phyloP scores from a whole-genome alignment of 2,113 vertebrate genomes.

The Periophthalmus modestus region DNA sequence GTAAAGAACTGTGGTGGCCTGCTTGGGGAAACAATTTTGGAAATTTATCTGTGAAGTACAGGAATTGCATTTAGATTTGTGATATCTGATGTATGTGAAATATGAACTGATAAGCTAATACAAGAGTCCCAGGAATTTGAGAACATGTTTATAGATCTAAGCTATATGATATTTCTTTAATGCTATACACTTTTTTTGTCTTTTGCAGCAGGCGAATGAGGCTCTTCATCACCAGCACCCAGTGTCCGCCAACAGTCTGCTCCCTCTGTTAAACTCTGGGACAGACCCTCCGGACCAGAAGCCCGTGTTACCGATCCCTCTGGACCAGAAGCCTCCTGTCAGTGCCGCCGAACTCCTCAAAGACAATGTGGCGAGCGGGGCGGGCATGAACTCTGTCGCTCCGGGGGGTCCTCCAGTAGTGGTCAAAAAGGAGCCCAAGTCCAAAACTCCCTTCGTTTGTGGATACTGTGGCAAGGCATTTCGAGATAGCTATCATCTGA shows the following conservation, averaged over 20 bases:
- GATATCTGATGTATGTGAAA: no score
- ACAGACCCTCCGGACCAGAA: slow-evolving; percentile 95
- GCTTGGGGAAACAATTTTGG: no score
- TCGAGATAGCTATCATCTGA: slow-evolving; percentile 97
- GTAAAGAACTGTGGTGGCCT: no score
- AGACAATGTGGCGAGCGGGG: slow-evolving; percentile 80
- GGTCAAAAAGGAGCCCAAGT: slow-evolving; percentile 95
- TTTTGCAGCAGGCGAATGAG: slow-evolving; percentile 89
- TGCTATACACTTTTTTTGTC: neutral
- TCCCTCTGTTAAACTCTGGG: slow-evolving; percentile 92
- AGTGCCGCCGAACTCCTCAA: slow-evolving; percentile 90
- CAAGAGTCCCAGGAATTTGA: no score
- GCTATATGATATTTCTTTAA: no score
- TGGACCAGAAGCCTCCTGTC: slow-evolving; percentile 92
- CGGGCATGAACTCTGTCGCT: slow-evolving; percentile 43
- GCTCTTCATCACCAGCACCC: slow-evolving; percentile 97
- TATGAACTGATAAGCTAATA: no score
- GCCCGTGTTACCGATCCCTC: slow-evolving; percentile 90
- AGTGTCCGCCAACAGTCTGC: slow-evolving; percentile 91
- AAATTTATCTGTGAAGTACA: no score
- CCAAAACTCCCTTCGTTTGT: slow-evolving; percentile 96
- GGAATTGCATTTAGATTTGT: no score
- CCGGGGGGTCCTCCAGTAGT: slow-evolving; percentile 69
- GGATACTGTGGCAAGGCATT: slow-evolving; percentile 99
- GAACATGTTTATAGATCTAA: no score